Evolutionary conservation across 1,140 invertebrate genomes (phyloP).

Genomic region (Heliconius eleuchia): DNA sequence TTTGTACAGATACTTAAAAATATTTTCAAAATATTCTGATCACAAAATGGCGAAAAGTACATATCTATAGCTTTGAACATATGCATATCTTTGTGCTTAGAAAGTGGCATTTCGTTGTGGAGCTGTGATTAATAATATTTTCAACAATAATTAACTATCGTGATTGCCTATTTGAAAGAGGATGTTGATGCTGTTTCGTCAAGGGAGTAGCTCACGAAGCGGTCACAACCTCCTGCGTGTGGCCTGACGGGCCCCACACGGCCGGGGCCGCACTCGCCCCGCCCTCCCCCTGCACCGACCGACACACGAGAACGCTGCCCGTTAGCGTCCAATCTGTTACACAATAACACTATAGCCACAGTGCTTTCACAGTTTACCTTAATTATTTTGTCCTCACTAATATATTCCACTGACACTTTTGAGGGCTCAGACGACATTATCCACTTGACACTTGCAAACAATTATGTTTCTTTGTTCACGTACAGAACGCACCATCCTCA

Average conservation of each 20-base stretch:
- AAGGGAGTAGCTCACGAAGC: constrained; percentile 75
- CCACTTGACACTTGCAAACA: constrained; percentile 69
- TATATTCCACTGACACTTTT: constrained; percentile 77
- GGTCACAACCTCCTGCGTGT: constrained; percentile 80
- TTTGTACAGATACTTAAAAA: neutral
- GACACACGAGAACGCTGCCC: constrained; percentile 76
- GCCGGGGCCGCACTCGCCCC: constrained; percentile 76
- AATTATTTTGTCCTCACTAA: constrained; percentile 74
- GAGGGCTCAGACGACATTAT: constrained; percentile 80
- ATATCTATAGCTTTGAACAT: neutral
- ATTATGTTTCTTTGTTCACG: constrained; percentile 71
- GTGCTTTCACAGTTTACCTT: constrained; percentile 71
- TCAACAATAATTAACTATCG: neutral
- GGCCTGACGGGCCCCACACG: constrained; percentile 77
- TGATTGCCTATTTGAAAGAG: constrained; percentile 40
- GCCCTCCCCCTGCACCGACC: constrained; percentile 77
- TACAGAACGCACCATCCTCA: constrained; percentile 74
- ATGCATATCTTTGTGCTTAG: neutral
- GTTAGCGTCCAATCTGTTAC: constrained; percentile 77
- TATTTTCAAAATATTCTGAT: neutral
- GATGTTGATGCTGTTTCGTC: constrained; percentile 65
- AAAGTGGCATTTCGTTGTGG: neutral
- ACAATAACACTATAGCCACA: constrained; percentile 70
- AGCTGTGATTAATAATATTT: neutral
- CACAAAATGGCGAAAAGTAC: constrained; percentile 5